Conservation (phyloP, 1,140 invertebrate genomes). For the Atta texana region DNA sequence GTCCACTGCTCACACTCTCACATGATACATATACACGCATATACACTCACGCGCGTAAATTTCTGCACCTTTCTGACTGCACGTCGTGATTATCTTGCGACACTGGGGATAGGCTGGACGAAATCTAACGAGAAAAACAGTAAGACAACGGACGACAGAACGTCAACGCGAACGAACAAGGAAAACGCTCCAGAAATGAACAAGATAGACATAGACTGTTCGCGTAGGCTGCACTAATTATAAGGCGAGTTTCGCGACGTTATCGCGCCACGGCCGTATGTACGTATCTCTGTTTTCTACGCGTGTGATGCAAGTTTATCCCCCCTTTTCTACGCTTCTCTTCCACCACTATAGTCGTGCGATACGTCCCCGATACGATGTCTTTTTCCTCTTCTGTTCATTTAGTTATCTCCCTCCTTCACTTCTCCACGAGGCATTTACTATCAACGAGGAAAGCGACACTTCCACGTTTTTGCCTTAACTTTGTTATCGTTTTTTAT, state of each 20-base stretch:
- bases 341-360: background rate
- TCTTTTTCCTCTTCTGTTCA: background rate
- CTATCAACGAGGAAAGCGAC: background rate
- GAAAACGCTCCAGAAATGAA: background rate
- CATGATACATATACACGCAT: background rate
- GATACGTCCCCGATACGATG: background rate
- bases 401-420: background rate
- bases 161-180: background rate
- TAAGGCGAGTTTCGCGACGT: conserved; percentile 35
- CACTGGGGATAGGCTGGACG: background rate
- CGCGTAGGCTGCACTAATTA: background rate
- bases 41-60: background rate
- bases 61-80: background rate
- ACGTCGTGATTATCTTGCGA: background rate
- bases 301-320: conserved; percentile 41
- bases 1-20: background rate
- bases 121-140: background rate
- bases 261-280: conserved; percentile 28
- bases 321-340: conserved; percentile 1
- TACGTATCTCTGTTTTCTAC: conserved; percentile 5
- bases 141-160: background rate
- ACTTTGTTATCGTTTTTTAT: conserved; percentile 33
- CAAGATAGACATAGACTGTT: background rate
- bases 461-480: conserved; percentile 9
- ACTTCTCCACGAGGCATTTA: background rate